phyloP scores from a whole-genome alignment of 2,888 invertebrate species.

The Galeruca laticollis region DNA sequence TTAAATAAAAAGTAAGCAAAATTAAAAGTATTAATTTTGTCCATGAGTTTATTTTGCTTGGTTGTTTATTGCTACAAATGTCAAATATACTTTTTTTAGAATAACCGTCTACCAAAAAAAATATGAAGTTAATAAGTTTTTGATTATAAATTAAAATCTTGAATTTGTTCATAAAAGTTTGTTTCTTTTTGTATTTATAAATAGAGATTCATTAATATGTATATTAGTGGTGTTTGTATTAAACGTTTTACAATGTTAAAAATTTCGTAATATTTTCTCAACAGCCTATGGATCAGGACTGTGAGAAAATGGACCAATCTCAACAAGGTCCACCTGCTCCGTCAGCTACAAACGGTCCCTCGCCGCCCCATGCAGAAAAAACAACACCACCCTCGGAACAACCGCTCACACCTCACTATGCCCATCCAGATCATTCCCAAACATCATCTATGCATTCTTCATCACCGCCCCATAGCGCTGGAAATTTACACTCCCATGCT shows the following conservation, averaged over 20 bases:
- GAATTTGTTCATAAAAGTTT: no score
- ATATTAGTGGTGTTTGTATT: not conserved
- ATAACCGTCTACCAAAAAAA: no score
- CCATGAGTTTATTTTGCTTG: no score
- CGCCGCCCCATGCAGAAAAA: slow-evolving; percentile 45
- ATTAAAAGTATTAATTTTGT: no score
- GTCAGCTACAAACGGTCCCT: slow-evolving; percentile 45
- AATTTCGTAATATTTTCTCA: slow-evolving; percentile 7
- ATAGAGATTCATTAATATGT: no score
- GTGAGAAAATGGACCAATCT: slow-evolving; percentile 40
- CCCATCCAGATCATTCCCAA: slow-evolving; percentile 48
- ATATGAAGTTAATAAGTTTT: no score
- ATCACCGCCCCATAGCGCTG: slow-evolving; percentile 42
- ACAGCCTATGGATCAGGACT: slow-evolving; percentile 53
- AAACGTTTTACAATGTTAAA: not conserved
- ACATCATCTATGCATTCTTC: slow-evolving; percentile 47
- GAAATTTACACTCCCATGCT: slow-evolving; percentile 45
- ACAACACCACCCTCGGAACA: slow-evolving; percentile 48
- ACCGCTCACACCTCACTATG: slow-evolving; percentile 49
- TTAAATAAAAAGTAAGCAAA: no score
- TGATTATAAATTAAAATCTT: no score
- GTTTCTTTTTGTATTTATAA: no score
- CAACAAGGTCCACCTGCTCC: slow-evolving; percentile 34
- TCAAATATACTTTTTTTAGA: no score
- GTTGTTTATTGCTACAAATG: no score